Percentiles rank a stretch among this genome's conserved stretches.
Conservation (phyloP, 2,888 invertebrate genomes). For the Tolmerus cingulatus region DNA sequence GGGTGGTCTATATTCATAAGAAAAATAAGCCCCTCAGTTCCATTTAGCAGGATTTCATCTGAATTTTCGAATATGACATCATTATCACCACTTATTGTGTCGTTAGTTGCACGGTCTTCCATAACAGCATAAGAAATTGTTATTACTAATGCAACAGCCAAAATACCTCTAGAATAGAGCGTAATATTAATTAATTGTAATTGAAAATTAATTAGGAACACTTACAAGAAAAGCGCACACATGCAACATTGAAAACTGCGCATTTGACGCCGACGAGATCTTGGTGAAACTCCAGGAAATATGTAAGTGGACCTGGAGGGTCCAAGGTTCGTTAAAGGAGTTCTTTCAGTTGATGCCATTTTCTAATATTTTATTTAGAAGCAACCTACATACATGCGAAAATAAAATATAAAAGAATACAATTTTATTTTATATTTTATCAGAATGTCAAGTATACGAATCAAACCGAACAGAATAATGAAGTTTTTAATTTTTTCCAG, state of each 20-base stretch:
- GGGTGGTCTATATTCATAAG: slow-evolving; percentile 44
- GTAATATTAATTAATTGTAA: background rate
- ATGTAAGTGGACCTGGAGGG: slow-evolving; percentile 63
- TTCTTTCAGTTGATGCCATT: slow-evolving; percentile 64
- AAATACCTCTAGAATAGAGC: slow-evolving; percentile 47
- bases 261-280: slow-evolving; percentile 63
- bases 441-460: no score
- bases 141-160: slow-evolving; percentile 50
- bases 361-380: background rate
- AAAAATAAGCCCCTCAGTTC: slow-evolving; percentile 44
- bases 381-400: background rate
- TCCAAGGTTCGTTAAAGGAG: slow-evolving; percentile 64
- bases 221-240: slow-evolving; percentile 76
- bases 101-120: background rate
- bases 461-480: no score
- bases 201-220: slow-evolving; percentile 51
- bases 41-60: slow-evolving; percentile 26
- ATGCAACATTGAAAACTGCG: slow-evolving; percentile 76
- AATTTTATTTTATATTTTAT: background rate
- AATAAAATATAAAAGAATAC: background rate
- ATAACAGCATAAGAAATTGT: slow-evolving; percentile 48
- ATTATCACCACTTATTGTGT: background rate
- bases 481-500: no score
- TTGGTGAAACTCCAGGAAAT: slow-evolving; percentile 65
- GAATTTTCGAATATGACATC: background rate